Conservation (phyloP, 1,140 invertebrate genomes). For the Cydia strobilella region DNA sequence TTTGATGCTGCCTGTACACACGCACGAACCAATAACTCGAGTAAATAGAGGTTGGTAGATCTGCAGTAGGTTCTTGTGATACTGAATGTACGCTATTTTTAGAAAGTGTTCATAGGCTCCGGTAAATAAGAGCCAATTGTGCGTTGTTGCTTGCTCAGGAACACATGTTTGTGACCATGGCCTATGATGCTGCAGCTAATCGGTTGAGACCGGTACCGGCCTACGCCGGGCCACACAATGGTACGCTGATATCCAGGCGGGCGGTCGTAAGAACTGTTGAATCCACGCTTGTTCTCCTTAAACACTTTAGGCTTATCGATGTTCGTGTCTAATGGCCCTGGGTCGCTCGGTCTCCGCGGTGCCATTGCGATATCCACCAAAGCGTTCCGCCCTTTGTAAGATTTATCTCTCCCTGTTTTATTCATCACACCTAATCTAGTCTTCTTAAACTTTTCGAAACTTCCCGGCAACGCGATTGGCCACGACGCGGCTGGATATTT, state of each 20-base stretch:
- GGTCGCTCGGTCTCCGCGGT: constrained; percentile 50
- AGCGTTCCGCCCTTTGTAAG: constrained; percentile 58
- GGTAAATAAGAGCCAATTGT: constrained; percentile 64
- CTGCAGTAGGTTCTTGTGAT: not conserved
- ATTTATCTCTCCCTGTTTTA: constrained; percentile 57
- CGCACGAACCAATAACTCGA: not conserved
- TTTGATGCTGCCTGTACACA: too few species aligned
- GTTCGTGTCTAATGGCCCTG: constrained; percentile 56
- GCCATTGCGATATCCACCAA: constrained; percentile 63
- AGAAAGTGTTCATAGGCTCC: constrained; percentile 65
- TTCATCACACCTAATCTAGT: constrained; percentile 65
- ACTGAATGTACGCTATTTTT: constrained; percentile 31
- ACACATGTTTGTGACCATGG: constrained; percentile 64
- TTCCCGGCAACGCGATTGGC: constrained; percentile 57
- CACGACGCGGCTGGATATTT: constrained; percentile 55
- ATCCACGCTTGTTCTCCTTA: constrained; percentile 55
- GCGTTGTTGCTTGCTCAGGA: constrained; percentile 59
- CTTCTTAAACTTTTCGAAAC: constrained; percentile 60
- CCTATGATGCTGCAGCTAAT: constrained; percentile 50
- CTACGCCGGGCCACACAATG: constrained; percentile 67
- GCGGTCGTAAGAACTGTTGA: constrained; percentile 68
- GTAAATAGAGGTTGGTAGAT: not conserved
- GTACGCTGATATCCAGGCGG: constrained; percentile 59
- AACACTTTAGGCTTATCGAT: constrained; percentile 50
- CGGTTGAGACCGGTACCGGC: constrained; percentile 52